Percentiles rank a stretch among this genome's conserved stretches.
Conservation (phyloP, 1,140 invertebrate species). For the Diorhabda carinulata region DNA sequence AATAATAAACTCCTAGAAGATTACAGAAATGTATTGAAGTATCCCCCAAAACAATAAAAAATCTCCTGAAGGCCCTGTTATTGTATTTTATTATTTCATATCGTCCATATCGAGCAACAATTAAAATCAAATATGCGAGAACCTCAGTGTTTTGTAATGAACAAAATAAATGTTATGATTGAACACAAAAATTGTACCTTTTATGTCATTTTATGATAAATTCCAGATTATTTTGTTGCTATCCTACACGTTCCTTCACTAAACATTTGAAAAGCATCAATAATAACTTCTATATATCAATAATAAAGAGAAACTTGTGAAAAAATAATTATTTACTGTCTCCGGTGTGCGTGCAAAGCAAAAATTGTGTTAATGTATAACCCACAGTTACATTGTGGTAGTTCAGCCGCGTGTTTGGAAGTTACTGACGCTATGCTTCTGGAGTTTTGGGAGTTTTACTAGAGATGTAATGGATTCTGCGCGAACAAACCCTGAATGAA, state of each 20-base stretch:
- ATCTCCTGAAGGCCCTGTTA: too few species aligned
- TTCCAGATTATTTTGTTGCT: not conserved
- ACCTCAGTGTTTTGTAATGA: too few species aligned
- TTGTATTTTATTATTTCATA: too few species aligned
- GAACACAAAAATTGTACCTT: not conserved
- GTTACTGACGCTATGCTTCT: not conserved
- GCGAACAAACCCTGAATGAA: not conserved
- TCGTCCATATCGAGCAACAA: too few species aligned
- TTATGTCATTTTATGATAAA: constrained; percentile 1
- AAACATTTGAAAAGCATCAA: not conserved
- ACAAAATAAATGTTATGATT: too few species aligned
- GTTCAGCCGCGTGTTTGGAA: not conserved
- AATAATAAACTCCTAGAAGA: too few species aligned
- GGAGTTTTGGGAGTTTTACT: constrained; percentile 2
- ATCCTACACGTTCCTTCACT: not conserved
- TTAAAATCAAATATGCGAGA: too few species aligned
- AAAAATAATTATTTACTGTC: not conserved
- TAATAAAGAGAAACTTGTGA: too few species aligned
- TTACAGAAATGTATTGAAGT: too few species aligned
- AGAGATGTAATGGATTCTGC: not conserved
- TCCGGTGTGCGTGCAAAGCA: not conserved
- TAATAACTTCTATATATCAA: too few species aligned
- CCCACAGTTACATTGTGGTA: not conserved
- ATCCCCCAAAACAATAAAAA: too few species aligned
- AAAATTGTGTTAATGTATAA: not conserved